Conservation (phyloP, 2,797 vertebrate species). For the Tragelaphus oryx region DNA sequence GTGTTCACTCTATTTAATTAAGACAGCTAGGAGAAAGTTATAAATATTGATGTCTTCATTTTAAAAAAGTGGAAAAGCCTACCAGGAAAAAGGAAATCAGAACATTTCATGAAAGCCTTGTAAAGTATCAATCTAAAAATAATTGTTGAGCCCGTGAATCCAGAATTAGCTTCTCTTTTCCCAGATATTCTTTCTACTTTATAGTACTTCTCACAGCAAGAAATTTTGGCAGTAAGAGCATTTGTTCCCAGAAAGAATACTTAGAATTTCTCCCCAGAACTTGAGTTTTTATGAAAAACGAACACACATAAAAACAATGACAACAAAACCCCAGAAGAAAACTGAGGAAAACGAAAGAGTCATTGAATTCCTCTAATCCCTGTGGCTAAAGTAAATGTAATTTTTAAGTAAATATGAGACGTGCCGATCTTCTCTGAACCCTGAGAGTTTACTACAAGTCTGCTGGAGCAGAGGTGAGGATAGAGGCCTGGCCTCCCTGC, state of each 20-base stretch:
- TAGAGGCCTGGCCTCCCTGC: neutral
- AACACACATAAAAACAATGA: neutral
- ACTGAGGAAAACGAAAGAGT: neutral
- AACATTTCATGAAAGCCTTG: neutral
- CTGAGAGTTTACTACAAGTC: neutral
- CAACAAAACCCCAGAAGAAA: neutral
- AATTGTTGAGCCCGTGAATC: neutral
- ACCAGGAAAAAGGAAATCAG: neutral
- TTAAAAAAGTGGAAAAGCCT: neutral
- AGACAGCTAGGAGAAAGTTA: neutral
- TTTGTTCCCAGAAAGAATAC: neutral
- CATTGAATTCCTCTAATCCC: neutral
- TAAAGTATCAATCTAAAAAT: neutral
- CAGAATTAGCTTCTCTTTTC: constrained; percentile 1
- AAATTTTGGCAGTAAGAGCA: neutral
- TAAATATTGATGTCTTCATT: constrained; percentile 13
- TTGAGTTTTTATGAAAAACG: neutral
- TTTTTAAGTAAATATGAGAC: neutral
- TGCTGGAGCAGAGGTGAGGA: neutral
- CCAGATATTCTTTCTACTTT: constrained; percentile 1
- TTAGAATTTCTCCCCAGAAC: neutral
- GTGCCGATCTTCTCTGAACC: neutral
- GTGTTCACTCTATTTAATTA: neutral
- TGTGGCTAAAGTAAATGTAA: neutral
- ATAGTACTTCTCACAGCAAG: neutral